Conservation (phyloP, 2,113 vertebrate genomes). For the Platichthys flesus region DNA sequence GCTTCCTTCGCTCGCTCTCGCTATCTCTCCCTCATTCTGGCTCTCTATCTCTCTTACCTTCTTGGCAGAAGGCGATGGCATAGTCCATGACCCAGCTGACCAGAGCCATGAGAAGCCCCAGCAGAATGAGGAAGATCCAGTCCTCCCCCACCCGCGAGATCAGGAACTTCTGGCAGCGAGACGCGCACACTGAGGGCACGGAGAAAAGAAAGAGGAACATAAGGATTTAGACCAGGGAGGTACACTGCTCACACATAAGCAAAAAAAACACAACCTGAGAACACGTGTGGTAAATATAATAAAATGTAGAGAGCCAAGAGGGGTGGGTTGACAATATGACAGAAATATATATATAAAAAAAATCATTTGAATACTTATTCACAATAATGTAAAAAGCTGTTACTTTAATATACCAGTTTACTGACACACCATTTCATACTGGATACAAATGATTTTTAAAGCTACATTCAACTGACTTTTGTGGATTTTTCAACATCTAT, state of each 20-base stretch:
- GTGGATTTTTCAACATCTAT: too few species aligned
- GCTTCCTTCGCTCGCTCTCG: background rate
- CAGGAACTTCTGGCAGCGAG: conserved; percentile 93
- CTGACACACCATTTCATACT: too few species aligned
- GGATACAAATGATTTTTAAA: too few species aligned
- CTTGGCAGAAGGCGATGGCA: conserved; percentile 95
- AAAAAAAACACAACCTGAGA: background rate
- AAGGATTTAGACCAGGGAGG: too few species aligned
- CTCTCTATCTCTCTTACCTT: conserved; percentile 84
- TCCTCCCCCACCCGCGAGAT: conserved; percentile 97
- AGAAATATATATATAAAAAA: too few species aligned
- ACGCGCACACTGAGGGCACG: conserved; percentile 85
- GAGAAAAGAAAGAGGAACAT: background rate
- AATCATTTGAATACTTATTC: too few species aligned
- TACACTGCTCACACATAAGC: background rate
- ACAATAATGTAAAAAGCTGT: too few species aligned
- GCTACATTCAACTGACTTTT: too few species aligned
- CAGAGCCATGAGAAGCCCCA: conserved; percentile 96
- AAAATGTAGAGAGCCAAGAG: background rate
- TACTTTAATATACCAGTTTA: too few species aligned
- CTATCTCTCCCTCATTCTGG: background rate
- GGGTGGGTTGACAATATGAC: background rate
- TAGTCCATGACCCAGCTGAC: conserved; percentile 99
- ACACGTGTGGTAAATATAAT: background rate
- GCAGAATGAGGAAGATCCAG: conserved; percentile 98